A percentile compares a stretch with the other conserved stretches of the same genome.
Evolutionary conservation across 1,140 invertebrate species (phyloP).

Genomic region (Gonioctena quinquepunctata): DNA sequence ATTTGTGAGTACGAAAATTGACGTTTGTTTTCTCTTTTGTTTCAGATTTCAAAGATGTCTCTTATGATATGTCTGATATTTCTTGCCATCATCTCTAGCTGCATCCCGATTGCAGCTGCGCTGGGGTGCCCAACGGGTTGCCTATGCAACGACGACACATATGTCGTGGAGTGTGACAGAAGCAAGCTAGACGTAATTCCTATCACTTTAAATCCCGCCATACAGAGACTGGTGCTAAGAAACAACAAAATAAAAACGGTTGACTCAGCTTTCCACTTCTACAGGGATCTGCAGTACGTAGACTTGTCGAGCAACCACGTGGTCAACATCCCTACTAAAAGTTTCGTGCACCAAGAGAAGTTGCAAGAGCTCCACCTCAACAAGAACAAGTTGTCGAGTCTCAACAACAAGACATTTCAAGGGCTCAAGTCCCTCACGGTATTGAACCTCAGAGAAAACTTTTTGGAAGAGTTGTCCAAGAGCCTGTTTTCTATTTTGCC

Average conservation of each 20-base stretch:
- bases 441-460: conserved; percentile 80
- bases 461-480: conserved; percentile 75
- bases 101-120: conserved; percentile 48
- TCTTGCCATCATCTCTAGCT: conserved; percentile 49
- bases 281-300: conserved; percentile 78
- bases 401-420: conserved; percentile 78
- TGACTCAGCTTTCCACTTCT: conserved; percentile 85
- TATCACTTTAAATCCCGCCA: conserved; percentile 87
- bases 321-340: conserved; percentile 74
- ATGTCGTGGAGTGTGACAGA: conserved; percentile 83
- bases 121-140: conserved; percentile 75
- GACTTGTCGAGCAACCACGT: conserved; percentile 85
- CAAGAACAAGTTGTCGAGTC: conserved; percentile 80
- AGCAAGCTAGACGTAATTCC: conserved; percentile 86
- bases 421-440: conserved; percentile 78
- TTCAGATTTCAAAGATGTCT: conserved; percentile 50
- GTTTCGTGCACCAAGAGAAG: conserved; percentile 78
- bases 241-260: conserved; percentile 87
- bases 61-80: conserved; percentile 36
- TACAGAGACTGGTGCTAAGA: conserved; percentile 79
- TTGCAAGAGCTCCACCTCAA: conserved; percentile 81
- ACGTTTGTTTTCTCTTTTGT: conserved; percentile 43
- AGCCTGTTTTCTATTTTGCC: conserved; percentile 75
- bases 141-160: conserved; percentile 84
- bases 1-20: too few relatives aligned